Base-by-base conservation (phyloP, 2,797 vertebrate genomes). In the Microcaecilia unicolor region DNA sequence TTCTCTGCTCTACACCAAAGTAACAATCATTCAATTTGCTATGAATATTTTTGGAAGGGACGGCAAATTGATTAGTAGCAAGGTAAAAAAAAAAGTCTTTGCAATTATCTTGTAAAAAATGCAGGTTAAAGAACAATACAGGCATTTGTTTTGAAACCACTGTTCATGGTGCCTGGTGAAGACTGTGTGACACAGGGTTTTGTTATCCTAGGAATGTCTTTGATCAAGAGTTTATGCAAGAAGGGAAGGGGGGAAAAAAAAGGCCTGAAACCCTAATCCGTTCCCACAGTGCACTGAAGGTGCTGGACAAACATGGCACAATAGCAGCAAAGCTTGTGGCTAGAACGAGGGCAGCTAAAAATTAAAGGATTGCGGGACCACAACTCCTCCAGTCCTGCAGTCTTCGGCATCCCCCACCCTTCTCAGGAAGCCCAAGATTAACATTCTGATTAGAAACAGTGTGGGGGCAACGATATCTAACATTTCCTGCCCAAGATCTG, bases 161-260 rank as follows among this genome's bases (percentile, higher is more conserved):
- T 59, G 58, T 71, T 58, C 50, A 25, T 36, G 48, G 63, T 61
- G 33, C 55, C 78, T 68, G 74, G 68, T 65, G 74, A 51, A n/a
- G 64, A 59, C 72, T 75, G 70, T 69, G 76, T 74, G 78, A 61
- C 67, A 73, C 77, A 78, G 77, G 80, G 70, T 84, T 83, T 85
- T 86, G 84, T 85, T 83, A 89, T 87, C 75, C 80, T 83, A 83
- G 81, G 86, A 90, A 92, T 90, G 86, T 70, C 85, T 91, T 89
- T 91, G 87, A 91, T 88, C 86, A 72, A 60, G 78, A 67, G 81
- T 83, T 84, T 84, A 74, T 80, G 76, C 80, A 78, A 66, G 70
- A 58, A 61, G 48, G 39, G 57, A n/a, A n/a, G n/a, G n/a, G n/a
- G n/a, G n/a, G 17, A 62, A 67, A 44, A 76, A 74, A 60, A 50